Conservation (phyloP, 2,888 invertebrate genomes). For the Pimpla rufipes region DNA sequence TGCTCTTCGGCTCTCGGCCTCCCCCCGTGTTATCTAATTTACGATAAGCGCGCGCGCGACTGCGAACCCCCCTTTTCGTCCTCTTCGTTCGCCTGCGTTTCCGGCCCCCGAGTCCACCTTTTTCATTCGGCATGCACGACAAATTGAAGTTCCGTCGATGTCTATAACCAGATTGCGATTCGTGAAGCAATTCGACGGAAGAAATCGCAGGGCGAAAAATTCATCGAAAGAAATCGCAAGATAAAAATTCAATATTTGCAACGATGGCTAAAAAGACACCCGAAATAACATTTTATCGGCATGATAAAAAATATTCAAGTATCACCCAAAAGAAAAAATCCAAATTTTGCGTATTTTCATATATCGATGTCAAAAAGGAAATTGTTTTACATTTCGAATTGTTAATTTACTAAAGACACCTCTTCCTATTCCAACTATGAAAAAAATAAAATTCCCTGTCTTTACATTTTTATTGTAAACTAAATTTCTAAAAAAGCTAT, state of each 20-base stretch:
- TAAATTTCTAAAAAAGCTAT: no score
- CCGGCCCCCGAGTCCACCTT: neutral
- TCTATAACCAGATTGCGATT: neutral
- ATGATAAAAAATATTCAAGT: no score
- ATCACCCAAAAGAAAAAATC: neutral
- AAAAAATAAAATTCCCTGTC: no score
- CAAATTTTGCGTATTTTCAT: neutral
- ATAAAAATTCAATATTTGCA: no score
- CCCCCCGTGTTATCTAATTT: conserved; percentile 23
- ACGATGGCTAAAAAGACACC: neutral
- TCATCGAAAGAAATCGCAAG: no score
- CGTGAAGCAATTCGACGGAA: neutral
- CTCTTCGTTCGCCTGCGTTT: conserved; percentile 13
- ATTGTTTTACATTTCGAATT: neutral
- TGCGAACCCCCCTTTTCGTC: neutral
- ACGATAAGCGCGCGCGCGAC: conserved; percentile 19
- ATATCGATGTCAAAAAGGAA: neutral
- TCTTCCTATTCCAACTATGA: no score
- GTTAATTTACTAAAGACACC: no score
- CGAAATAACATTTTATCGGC: no score
- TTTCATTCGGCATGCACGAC: neutral
- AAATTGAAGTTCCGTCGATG: neutral
- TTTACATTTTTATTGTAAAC: no score
- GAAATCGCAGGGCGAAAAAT: neutral
- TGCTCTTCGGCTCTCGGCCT: neutral